Evolutionary conservation across 2,888 invertebrate species (phyloP).

Genomic region (Lithodes maja): DNA sequence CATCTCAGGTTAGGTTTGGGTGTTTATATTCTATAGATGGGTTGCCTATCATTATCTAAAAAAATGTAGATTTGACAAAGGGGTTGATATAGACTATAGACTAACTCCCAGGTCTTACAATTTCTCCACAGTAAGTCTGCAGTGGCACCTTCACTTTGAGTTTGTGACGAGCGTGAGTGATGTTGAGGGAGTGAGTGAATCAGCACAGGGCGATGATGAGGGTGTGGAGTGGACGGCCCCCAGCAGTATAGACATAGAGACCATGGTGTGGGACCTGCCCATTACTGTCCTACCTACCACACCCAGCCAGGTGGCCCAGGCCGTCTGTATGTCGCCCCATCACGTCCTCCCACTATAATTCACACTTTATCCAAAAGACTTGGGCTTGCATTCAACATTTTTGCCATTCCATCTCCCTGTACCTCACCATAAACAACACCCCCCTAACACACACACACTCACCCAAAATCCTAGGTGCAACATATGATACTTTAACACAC

Average conservation of each 20-base stretch:
- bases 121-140: slow-evolving; percentile 82
- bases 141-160: slow-evolving; percentile 97
- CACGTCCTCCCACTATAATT: slow-evolving; percentile 44
- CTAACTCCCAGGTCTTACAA: not conserved
- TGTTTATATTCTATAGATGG: no score
- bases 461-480: no score
- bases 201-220: slow-evolving; percentile 77
- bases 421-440: no score
- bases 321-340: slow-evolving; percentile 59
- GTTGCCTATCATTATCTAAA: no score
- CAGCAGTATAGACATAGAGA: slow-evolving; percentile 91
- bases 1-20: no score
- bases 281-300: slow-evolving; percentile 94
- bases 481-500: no score
- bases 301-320: slow-evolving; percentile 82
- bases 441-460: no score
- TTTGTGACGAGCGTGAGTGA: slow-evolving; percentile 80
- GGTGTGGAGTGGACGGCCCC: slow-evolving; percentile 86
- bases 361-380: not conserved
- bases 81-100: no score
- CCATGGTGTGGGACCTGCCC: slow-evolving; percentile 98
- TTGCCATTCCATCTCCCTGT: no score
- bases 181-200: slow-evolving; percentile 75
- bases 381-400: no score
- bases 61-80: no score